Evolutionary conservation across 1,140 invertebrate genomes (phyloP), one percentile per base, ranked within the genome.

Genomic region (Drosophila gunungcola): DNA sequence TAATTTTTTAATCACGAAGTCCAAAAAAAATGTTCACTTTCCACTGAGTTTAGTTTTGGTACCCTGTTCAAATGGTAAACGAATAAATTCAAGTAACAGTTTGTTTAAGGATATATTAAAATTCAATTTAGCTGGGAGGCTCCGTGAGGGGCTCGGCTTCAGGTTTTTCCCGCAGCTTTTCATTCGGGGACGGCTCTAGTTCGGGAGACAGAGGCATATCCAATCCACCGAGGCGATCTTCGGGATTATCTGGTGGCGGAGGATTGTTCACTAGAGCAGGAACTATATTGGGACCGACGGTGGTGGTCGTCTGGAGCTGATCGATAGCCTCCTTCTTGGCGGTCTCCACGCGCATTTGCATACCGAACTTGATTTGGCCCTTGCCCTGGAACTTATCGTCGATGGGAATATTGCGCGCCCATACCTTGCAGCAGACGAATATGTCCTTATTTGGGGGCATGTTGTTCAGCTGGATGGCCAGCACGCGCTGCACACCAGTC

Each of bases 361-460:
- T 10, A 0, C 9, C 11, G 16, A 85, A 49, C 46, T 32, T 57
- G 3, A 62, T 39, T 10, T 81, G 51, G 0, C 81, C 81, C 1
- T 4, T 53, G 6, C 73, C 73, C n/a, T 34, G 11, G 13, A 25
- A n/a, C 12, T 38, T 11, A 0, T 16, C 1, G 0, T 80, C 53
- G 3, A 83, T 38, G 11, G 34, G 4, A 34, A 88, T 83, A 41
- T 88, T 88, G 10, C 69, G 58, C 1, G 83, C 83, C 80, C 84
- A 88, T 2, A 58, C 60, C 3, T 2, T 70, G 38, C 84, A 83
- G 1, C 3, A 6, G 3, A 86, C 9, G 2, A 10, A 5, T 0
- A 67, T 11, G 0, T 62, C 21, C 0, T 5, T 0, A 13, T 89
- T 79, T 2, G 7, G 0, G 3, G 64, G 49, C 48, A 86, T 42